A percentile compares a stretch with the other conserved stretches of the same genome.
phyloP scores from a whole-genome alignment of 1,140 invertebrate species.

The Gryllus bimaculatus region DNA sequence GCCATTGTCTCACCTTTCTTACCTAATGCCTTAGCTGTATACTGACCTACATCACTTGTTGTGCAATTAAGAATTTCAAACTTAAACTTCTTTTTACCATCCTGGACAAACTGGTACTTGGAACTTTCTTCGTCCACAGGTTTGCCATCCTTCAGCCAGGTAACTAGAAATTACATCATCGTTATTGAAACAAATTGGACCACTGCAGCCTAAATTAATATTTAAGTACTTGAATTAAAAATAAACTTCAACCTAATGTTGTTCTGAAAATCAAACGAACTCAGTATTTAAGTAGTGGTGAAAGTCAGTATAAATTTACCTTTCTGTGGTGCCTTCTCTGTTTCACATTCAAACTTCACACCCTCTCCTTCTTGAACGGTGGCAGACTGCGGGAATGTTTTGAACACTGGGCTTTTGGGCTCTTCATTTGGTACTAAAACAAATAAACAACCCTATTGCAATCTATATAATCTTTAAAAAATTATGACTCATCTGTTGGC shows the following conservation, averaged over 20 bases:
- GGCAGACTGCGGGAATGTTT: conserved; percentile 79
- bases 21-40: conserved; percentile 74
- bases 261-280: not conserved
- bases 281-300: not conserved
- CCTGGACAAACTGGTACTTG: conserved; percentile 71
- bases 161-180: conserved; percentile 36
- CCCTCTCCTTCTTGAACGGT: conserved; percentile 74
- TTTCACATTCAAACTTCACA: conserved; percentile 68
- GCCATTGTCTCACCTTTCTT: conserved; percentile 71
- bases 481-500: no score
- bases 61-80: conserved; percentile 61
- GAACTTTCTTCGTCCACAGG: conserved; percentile 64
- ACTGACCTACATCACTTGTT: conserved; percentile 78
- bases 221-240: not conserved
- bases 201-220: not conserved
- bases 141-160: conserved; percentile 88
- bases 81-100: conserved; percentile 64
- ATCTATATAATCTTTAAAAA: no score
- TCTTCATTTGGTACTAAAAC: conserved; percentile 74
- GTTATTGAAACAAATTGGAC: not conserved
- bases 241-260: not conserved
- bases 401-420: conserved; percentile 70
- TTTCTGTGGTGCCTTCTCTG: conserved; percentile 57
- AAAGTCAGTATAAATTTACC: conserved; percentile 36
- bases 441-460: conserved; percentile 11